Percentiles rank a stretch among this genome's conserved stretches.
These are phyloP conservation scores for Zhengitettix transpicula DNA, from an alignment of 2,888 invertebrate species.

Conservation along the genomic window DNA sequence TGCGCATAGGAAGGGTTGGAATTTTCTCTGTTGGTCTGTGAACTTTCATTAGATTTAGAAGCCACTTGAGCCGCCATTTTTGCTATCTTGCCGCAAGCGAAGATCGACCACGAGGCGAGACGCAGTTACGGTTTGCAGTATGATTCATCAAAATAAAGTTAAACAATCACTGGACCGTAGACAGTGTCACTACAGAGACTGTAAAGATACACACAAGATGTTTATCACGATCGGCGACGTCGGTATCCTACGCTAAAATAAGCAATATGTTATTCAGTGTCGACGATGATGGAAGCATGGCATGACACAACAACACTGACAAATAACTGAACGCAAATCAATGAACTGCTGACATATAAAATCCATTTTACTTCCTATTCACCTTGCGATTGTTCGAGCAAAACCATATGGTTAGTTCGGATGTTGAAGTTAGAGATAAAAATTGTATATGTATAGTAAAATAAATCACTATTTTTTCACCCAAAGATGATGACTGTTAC, in stretches of 20 bases:
- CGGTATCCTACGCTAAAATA: neutral
- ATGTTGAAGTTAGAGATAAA: no score
- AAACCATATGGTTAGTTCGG: no score
- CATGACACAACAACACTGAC: neutral
- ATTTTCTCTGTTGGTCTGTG: slow-evolving; percentile 14
- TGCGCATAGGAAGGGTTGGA: slow-evolving; percentile 53
- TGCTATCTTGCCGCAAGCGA: slow-evolving; percentile 4
- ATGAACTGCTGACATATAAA: neutral
- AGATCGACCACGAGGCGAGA: slow-evolving; percentile 11
- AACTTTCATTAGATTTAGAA: slow-evolving; percentile 10
- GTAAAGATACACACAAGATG: neutral
- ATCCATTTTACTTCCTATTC: neutral
- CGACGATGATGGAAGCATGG: slow-evolving; percentile 11
- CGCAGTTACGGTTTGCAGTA: slow-evolving; percentile 4
- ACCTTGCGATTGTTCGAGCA: no score
- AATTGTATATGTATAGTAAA: no score
- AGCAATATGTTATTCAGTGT: slow-evolving; percentile 10
- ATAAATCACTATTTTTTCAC: neutral
- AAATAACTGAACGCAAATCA: neutral
- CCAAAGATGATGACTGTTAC: neutral
- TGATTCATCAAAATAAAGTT: slow-evolving; percentile 5
- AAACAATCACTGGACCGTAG: neutral
- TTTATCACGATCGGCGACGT: neutral
- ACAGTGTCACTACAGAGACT: neutral
- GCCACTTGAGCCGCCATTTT: slow-evolving; percentile 13